phyloP scores from a whole-genome alignment of 1,140 invertebrate genomes.

The Microvelia longipes region DNA sequence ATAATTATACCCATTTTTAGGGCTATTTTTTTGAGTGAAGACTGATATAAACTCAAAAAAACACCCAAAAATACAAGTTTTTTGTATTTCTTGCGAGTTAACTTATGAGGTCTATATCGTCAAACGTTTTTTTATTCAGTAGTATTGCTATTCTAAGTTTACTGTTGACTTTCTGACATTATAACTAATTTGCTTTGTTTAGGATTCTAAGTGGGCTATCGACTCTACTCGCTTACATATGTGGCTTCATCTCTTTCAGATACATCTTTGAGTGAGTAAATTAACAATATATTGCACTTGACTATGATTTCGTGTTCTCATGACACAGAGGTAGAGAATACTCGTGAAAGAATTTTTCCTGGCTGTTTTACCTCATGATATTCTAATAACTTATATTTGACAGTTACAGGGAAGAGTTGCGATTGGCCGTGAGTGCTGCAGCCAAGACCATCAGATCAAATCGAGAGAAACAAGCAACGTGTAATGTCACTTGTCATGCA shows the following conservation, averaged over 20 bases:
- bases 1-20: too few relatives aligned
- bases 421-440: constrained; percentile 1
- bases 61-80: too few relatives aligned
- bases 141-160: too few relatives aligned
- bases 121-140: too few relatives aligned
- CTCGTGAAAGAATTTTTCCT: not conserved
- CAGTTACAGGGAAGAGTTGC: constrained; percentile 9
- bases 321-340: not conserved
- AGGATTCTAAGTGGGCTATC: constrained; percentile 7
- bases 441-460: not conserved
- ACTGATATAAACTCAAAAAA: too few relatives aligned
- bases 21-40: too few relatives aligned
- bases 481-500: constrained; percentile 14
- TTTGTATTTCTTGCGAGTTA: too few relatives aligned
- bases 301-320: not conserved
- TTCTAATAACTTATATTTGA: constrained; percentile 2
- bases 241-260: constrained; percentile 17
- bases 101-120: too few relatives aligned
- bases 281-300: constrained; percentile 3
- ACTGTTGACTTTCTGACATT: too few relatives aligned
- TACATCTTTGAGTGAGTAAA: constrained; percentile 18
- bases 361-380: not conserved
- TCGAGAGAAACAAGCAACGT: not conserved
- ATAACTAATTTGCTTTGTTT: not conserved
- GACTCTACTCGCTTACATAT: constrained; percentile 11